A percentile compares a stretch with the other conserved stretches of the same genome.
Conservation (phyloP, 1,140 invertebrate genomes). For the silkworm (Bombyx mori) region DNA sequence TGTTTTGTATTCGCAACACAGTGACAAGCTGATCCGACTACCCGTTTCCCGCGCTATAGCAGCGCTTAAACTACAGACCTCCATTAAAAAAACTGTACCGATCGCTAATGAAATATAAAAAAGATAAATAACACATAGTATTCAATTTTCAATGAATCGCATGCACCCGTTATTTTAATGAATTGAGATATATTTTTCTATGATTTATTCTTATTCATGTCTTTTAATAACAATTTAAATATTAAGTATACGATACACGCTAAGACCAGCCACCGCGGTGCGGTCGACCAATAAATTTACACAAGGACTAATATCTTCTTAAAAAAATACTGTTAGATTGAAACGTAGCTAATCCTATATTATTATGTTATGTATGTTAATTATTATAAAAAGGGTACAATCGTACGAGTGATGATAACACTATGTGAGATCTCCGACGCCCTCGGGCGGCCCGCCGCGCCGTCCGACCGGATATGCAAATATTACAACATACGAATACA, state of each 20-base stretch:
- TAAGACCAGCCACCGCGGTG: slow-evolving; percentile 49
- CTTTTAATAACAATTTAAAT: slow-evolving; percentile 66
- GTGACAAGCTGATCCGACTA: slow-evolving; percentile 18
- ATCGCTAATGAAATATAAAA: slow-evolving; percentile 66
- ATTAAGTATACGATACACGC: slow-evolving; percentile 65
- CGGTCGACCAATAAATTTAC: slow-evolving; percentile 57
- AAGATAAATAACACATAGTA: slow-evolving; percentile 70
- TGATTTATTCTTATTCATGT: slow-evolving; percentile 64
- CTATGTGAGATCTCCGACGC: slow-evolving; percentile 67
- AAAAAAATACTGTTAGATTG: slow-evolving; percentile 72
- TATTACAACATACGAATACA: slow-evolving; percentile 49
- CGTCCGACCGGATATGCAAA: slow-evolving; percentile 64
- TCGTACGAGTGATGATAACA: slow-evolving; percentile 63
- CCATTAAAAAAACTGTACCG: slow-evolving; percentile 59
- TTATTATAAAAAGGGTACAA: slow-evolving; percentile 62
- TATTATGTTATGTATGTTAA: slow-evolving; percentile 56
- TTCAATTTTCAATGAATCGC: slow-evolving; percentile 57
- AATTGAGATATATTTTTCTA: slow-evolving; percentile 69
- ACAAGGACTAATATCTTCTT: slow-evolving; percentile 70
- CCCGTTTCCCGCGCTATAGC: slow-evolving; percentile 34
- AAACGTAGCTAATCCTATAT: slow-evolving; percentile 68
- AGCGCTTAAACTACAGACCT: slow-evolving; percentile 36
- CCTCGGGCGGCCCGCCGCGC: slow-evolving; percentile 52
- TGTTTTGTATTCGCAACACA: slow-evolving; percentile 7
- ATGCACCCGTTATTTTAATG: slow-evolving; percentile 65